Conservation (phyloP, 2,113 vertebrate species). For the Baryphthengus martii region DNA sequence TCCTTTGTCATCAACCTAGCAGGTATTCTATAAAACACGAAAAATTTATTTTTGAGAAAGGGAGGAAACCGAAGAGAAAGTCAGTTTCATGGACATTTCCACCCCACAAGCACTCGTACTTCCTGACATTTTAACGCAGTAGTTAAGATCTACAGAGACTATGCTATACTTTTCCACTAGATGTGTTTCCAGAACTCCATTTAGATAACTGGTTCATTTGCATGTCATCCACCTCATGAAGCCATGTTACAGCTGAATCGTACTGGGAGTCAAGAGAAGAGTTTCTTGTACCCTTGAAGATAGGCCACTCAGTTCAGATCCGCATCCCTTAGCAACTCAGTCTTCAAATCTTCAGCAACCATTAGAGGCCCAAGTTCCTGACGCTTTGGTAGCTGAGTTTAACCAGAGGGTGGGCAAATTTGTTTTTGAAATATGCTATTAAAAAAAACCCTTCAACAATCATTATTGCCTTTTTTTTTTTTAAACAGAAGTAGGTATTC, state of each 20-base stretch:
- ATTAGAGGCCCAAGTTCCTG: not conserved
- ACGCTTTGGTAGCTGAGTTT: not conserved
- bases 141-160: not conserved
- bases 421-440: not conserved
- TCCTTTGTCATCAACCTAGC: not conserved
- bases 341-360: not conserved
- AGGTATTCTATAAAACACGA: not conserved
- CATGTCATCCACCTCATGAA: not conserved
- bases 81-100: not conserved
- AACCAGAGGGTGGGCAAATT: not conserved
- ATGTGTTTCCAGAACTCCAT: not conserved
- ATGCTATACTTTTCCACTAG: not conserved
- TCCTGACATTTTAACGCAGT: not conserved
- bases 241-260: not conserved
- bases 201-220: not conserved
- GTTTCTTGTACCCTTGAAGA: not conserved
- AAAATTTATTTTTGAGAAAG: not conserved
- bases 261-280: not conserved
- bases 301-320: not conserved
- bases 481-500: not conserved
- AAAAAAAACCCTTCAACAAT: not conserved
- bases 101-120: not conserved
- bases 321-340: not conserved
- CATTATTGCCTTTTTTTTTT: not conserved
- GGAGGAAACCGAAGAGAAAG: not conserved